Percentiles rank a stretch among this genome's conserved stretches.
phyloP scores from a whole-genome alignment of 2,113 vertebrate species.

The Rafetus swinhoei region DNA sequence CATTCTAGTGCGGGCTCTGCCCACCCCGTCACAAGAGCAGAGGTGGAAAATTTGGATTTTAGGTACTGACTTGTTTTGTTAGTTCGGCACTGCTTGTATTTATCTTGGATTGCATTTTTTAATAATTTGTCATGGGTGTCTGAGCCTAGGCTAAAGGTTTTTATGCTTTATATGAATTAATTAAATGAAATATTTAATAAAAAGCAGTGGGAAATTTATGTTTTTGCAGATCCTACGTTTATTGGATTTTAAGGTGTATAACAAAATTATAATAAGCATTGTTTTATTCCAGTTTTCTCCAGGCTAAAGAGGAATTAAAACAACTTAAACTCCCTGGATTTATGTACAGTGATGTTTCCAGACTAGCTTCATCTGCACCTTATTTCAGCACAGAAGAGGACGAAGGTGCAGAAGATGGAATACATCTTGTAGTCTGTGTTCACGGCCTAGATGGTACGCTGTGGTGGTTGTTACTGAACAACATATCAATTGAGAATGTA shows the following conservation, averaged over 20 bases:
- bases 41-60: background rate
- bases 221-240: background rate
- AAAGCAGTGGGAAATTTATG: background rate
- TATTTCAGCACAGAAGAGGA: conserved; percentile 97
- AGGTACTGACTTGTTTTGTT: background rate
- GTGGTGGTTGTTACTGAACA: background rate
- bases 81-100: background rate
- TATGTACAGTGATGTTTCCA: conserved; percentile 93
- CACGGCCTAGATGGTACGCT: conserved; percentile 95
- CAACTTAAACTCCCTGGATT: conserved; percentile 93
- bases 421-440: conserved; percentile 97
- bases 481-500: background rate
- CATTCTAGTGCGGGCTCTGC: too few relatives aligned
- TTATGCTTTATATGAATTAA: background rate
- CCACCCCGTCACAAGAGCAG: background rate
- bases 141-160: background rate
- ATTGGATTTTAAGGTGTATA: background rate
- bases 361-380: conserved; percentile 92
- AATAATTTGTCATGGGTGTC: background rate
- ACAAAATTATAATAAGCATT: background rate
- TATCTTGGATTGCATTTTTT: background rate
- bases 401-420: conserved; percentile 90
- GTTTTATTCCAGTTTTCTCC: conserved; percentile 86
- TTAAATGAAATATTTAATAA: background rate
- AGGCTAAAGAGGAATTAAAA: conserved; percentile 95